Percentiles rank a stretch among this genome's conserved stretches.
Evolutionary conservation across 2,888 invertebrate genomes (phyloP).

Genomic region (Hedya salicella): DNA sequence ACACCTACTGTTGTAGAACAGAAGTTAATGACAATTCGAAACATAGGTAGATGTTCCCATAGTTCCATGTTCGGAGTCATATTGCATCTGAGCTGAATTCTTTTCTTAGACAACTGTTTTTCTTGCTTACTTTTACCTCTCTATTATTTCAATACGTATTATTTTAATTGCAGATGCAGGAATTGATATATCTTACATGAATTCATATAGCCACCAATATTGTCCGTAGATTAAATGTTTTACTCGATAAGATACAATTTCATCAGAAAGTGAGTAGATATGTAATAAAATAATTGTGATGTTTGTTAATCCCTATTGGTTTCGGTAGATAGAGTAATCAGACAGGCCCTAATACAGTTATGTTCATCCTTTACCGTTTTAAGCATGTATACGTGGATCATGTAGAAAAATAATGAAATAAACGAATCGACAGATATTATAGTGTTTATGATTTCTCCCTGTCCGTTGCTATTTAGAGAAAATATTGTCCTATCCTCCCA

Average conservation of each 20-base stretch:
- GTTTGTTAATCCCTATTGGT: conserved; percentile 42
- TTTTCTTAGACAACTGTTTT: not conserved
- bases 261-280: conserved; percentile 20
- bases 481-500: too few relatives aligned
- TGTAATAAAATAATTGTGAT: conserved; percentile 53
- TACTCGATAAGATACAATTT: conserved; percentile 24
- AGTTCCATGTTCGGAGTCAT: not conserved
- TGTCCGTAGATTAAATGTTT: conserved; percentile 36
- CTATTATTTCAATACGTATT: too few relatives aligned
- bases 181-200: too few relatives aligned
- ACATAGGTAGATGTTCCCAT: conserved; percentile 11
- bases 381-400: conserved; percentile 53
- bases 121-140: too few relatives aligned
- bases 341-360: conserved; percentile 16
- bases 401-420: conserved; percentile 50
- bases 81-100: too few relatives aligned
- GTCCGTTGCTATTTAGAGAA: not conserved
- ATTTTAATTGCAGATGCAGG: too few relatives aligned
- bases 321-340: conserved; percentile 25
- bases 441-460: conserved; percentile 12
- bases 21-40: not conserved
- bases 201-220: conserved; percentile 12
- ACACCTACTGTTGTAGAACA: conserved; percentile 9
- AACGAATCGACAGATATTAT: conserved; percentile 38
- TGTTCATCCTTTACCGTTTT: conserved; percentile 44